Conservation (phyloP, 2,888 invertebrate genomes). For the Bruchidius siliquastri region DNA sequence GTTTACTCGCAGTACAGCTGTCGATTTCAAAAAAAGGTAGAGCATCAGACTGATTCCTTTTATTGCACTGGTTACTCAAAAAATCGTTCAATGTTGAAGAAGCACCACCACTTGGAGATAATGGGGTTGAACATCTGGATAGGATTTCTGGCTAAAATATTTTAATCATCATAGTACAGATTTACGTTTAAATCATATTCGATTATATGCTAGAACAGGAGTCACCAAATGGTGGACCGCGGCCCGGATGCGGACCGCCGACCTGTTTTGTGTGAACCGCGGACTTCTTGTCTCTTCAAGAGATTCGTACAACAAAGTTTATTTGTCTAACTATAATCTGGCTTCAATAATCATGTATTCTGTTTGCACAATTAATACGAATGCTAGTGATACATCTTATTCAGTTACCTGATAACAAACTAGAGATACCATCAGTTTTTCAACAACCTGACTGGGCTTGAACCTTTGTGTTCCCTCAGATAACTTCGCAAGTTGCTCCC, state of each 20-base stretch:
- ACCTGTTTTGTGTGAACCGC: too few relatives aligned
- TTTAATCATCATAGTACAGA: neutral
- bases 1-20: slow-evolving; percentile 81
- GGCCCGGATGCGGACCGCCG: too few relatives aligned
- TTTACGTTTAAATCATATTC: neutral
- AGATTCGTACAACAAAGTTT: too few relatives aligned
- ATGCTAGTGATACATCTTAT: neutral
- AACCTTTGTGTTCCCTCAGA: slow-evolving; percentile 61
- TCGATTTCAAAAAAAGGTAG: slow-evolving; percentile 80
- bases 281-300: too few relatives aligned
- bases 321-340: too few relatives aligned
- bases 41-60: slow-evolving; percentile 50
- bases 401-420: slow-evolving; percentile 70
- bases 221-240: too few relatives aligned
- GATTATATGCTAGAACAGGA: too few relatives aligned
- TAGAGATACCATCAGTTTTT: slow-evolving; percentile 73
- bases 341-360: too few relatives aligned
- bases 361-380: too few relatives aligned
- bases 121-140: slow-evolving; percentile 78
- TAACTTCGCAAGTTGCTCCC: slow-evolving; percentile 64
- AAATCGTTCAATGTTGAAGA: slow-evolving; percentile 47
- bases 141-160: slow-evolving; percentile 69
- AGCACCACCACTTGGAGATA: slow-evolving; percentile 65
- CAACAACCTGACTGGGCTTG: slow-evolving; percentile 65
- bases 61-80: slow-evolving; percentile 48